A percentile compares a stretch with the other conserved stretches of the same genome.
These are phyloP conservation scores for Caerostris extrusa DNA, from an alignment of 1,140 invertebrate species.

Conservation along the genomic window DNA sequence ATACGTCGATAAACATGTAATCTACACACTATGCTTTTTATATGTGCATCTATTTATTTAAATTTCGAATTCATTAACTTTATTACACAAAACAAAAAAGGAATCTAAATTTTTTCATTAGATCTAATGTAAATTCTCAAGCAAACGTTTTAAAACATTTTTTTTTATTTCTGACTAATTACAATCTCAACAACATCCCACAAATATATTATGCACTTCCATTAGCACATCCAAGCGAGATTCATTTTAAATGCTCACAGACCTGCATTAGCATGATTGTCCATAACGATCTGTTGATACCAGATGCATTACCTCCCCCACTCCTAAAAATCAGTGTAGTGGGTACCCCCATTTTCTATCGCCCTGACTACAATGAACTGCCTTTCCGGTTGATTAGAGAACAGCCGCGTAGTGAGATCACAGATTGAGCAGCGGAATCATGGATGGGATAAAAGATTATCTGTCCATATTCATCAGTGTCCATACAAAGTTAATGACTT, in stretches of 20 bases:
- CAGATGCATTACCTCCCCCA: background rate
- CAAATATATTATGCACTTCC: no score
- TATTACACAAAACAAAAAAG: no score
- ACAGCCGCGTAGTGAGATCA: background rate
- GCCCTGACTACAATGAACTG: background rate
- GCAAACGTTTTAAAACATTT: no score
- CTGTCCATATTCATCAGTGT: constrained; percentile 37
- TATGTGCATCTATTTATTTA: no score
- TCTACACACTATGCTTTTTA: no score
- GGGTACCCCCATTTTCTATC: background rate
- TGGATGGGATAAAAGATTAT: background rate
- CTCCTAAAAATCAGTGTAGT: background rate
- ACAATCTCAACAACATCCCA: no score
- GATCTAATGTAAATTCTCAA: no score
- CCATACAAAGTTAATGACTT: constrained; percentile 46
- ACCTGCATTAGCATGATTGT: constrained; percentile 5
- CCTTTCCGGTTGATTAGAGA: constrained; percentile 31
- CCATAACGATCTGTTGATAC: constrained; percentile 35
- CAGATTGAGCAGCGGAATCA: background rate
- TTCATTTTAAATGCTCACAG: background rate
- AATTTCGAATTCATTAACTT: no score
- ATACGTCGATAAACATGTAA: no score
- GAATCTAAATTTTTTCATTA: no score
- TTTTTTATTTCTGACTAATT: no score
- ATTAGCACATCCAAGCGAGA: no score